phyloP scores from a whole-genome alignment of 2,113 vertebrate species.

The Oophaga pumilio region DNA sequence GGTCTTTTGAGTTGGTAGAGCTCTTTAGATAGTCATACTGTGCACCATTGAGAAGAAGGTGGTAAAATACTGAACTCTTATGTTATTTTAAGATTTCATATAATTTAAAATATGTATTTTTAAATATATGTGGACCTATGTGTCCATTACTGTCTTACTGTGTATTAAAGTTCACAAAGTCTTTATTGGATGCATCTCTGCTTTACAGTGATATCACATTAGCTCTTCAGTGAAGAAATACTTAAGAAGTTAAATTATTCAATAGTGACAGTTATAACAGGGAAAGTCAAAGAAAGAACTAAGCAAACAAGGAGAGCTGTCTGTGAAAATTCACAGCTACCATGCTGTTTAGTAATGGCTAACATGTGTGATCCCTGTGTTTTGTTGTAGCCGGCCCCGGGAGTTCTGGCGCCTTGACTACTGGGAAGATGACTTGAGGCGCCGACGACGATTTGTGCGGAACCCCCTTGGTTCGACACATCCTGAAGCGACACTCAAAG shows the following conservation, averaged over 20 bases:
- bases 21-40: not conserved
- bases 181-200: not conserved
- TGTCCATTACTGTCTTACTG: not conserved
- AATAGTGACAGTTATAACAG: slow-evolving; percentile 43
- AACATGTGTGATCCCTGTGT: slow-evolving; percentile 96
- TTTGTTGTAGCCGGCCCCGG: slow-evolving; percentile 91
- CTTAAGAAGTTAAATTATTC: slow-evolving; percentile 58
- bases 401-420: slow-evolving; percentile 99
- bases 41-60: not conserved
- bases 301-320: slow-evolving; percentile 91
- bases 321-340: slow-evolving; percentile 85
- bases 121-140: not conserved
- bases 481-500: slow-evolving; percentile 93
- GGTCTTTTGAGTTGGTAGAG: not conserved
- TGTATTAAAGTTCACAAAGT: not conserved
- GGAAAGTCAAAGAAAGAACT: slow-evolving; percentile 62
- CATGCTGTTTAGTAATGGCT: slow-evolving; percentile 97
- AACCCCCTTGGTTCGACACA: slow-evolving; percentile 97
- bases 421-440: slow-evolving; percentile 99
- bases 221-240: slow-evolving; percentile 58
- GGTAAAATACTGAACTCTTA: not conserved
- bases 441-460: slow-evolving; percentile 94
- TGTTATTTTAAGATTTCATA: not conserved
- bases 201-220: not conserved
- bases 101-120: too few species aligned